Evolutionary conservation across 1,140 invertebrate genomes (phyloP), one percentile per base, ranked within the genome.

Genomic region (Camponotus vicinus): DNA sequence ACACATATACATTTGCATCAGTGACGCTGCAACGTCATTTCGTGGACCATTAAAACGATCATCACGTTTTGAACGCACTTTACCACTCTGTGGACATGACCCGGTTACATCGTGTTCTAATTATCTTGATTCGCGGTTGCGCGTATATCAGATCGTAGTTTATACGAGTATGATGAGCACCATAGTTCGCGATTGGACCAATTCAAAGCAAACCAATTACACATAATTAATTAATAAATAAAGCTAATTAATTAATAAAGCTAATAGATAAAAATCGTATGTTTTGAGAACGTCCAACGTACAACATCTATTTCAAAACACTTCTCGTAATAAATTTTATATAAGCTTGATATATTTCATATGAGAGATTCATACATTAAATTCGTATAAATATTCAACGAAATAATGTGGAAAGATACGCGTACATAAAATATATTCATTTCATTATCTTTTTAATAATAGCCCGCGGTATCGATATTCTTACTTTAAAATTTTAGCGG

Each of bases 21-120:
- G 71, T 67, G 67, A 84, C n/a, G 75, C 45, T 15, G 37, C 61
- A 64, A 78, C 75, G 73, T 52, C 49, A 90, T 76, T 90, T 89
- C 79, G 83, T 87, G 84, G 88, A 87, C 79, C 84, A 87, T 91
- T 90, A 84, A 88, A 91, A 93, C 92, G 90, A 87, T 88, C 86
- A 86, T 89, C 91, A 91, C 92, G 91, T 89, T 82, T 86, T 21
- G 76, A 87, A 80, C 86, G 89, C 86, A 87, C 90, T 92, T 92
- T 85, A 63, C 87, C 69, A 91, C 89, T 87, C 89, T 34, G 82
- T 77, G 89, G 92, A 92, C 92, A 89, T 83, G 79, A 82, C 86
- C 79, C 91, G 88, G 90, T 92, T 88, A 87, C 89, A 84, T 88
- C 86, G 85, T 80, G 90, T 92, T 89, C 90, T 89, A 92, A 93